Evolutionary conservation across 1,140 invertebrate species (phyloP).

Genomic region (Drosophila sturtevanti): DNA sequence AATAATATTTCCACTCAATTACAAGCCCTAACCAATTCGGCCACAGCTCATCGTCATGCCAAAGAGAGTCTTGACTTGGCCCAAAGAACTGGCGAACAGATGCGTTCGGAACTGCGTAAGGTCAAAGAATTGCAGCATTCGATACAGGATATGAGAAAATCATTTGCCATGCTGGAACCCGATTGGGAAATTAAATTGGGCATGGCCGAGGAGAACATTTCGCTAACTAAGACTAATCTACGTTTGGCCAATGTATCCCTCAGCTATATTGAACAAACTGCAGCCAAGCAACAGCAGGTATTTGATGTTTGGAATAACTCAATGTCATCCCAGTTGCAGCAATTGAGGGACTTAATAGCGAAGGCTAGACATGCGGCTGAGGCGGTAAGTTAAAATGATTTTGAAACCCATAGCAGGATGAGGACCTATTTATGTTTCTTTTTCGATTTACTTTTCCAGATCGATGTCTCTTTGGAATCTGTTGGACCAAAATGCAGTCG

Average conservation of each 20-base stretch:
- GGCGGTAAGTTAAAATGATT: slow-evolving; percentile 85
- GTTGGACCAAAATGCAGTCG: slow-evolving; percentile 88
- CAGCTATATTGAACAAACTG: slow-evolving; percentile 83
- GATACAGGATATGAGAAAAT: slow-evolving; percentile 84
- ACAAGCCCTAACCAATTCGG: slow-evolving; percentile 47
- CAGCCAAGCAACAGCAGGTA: slow-evolving; percentile 84
- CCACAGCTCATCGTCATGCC: slow-evolving; percentile 66
- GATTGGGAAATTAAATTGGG: slow-evolving; percentile 85
- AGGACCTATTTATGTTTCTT: not conserved
- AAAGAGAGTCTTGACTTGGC: slow-evolving; percentile 83
- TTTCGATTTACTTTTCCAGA: slow-evolving; percentile 84
- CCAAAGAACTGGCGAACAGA: slow-evolving; percentile 82
- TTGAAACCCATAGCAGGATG: not conserved
- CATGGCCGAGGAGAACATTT: slow-evolving; percentile 80
- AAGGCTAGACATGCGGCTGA: slow-evolving; percentile 91
- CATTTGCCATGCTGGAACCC: slow-evolving; percentile 84
- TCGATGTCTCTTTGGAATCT: slow-evolving; percentile 90
- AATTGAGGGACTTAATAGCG: slow-evolving; percentile 88
- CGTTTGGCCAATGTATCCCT: slow-evolving; percentile 83
- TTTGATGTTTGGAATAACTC: slow-evolving; percentile 86
- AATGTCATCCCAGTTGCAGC: slow-evolving; percentile 86
- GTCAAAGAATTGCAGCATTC: slow-evolving; percentile 83
- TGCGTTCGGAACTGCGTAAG: slow-evolving; percentile 84
- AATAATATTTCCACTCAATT: slow-evolving; percentile 83
- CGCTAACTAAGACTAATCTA: slow-evolving; percentile 73